Evolutionary conservation across 2,113 vertebrate genomes (phyloP), one percentile per base, ranked within the genome.

Genomic region (Oncorhynchus clarkii): DNA sequence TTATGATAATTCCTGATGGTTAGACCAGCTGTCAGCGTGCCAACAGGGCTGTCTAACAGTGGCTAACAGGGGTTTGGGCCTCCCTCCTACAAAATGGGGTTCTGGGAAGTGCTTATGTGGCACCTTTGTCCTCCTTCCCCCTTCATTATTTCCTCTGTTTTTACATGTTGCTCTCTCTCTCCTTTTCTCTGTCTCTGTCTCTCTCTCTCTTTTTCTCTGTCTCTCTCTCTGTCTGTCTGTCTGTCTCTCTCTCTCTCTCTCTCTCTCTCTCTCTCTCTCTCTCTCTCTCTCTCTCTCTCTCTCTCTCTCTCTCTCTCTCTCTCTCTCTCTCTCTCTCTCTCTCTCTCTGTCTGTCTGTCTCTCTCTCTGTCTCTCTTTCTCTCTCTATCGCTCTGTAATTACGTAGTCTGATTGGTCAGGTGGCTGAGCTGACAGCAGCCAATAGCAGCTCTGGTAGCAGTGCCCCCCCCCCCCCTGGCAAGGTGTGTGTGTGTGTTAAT

Each of bases 1-100:
- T 90, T 87, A 91, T 77, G 77, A 84, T 34, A 84, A 89, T 88
- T 87, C 89, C 87, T 89, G 81, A 86, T 88, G 86, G 88, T 54
- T 11, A 89, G 77, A 89, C 79, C 91, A 92, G 88, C 89, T 91
- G 90, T 87, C 78, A 31, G 51, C 9, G 39, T 59, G 69, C 62
- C 59, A 48, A 45, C 39, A 11, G 39, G 39, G 12, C 51, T 54
- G 51, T 45, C 9, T 45, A 45, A 45, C 39, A 45, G 39, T 45
- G 11, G 39, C 39, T 45, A 45, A 45, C 39, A 45, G 39, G 9
- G 9, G 11, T 45, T 45, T 45, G 39, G 39, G 39, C 39, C 86
- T 84, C 81, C 75, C 78, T 67, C 67, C 80, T 75, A 62, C 4
- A 5, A 67, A 39, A 64, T 75, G 9, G 27, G 70, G 67, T 68